Percentiles rank a stretch among this genome's conserved stretches.
Conservation (phyloP, 2,113 vertebrate genomes). For the Oreocharis arfaki region DNA sequence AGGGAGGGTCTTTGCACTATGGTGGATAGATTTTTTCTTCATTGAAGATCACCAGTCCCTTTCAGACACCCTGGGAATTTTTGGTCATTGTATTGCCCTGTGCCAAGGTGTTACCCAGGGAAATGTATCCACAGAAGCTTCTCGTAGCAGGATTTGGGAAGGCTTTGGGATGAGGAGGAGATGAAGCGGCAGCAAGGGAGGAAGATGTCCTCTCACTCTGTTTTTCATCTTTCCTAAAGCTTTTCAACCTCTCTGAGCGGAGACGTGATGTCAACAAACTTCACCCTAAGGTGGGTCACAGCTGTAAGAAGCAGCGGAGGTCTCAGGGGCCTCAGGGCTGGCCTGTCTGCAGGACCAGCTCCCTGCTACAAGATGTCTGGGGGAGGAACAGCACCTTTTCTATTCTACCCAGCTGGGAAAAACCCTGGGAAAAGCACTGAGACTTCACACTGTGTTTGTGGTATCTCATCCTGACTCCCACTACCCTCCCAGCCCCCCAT, state of each 20-base stretch:
- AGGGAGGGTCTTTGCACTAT: background rate
- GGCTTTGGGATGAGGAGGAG: background rate
- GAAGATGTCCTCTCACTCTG: background rate
- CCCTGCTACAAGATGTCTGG: background rate
- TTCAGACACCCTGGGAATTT: background rate
- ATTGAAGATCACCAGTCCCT: background rate
- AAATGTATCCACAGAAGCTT: background rate
- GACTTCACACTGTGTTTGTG: background rate
- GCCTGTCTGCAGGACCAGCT: background rate
- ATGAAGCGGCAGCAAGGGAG: background rate
- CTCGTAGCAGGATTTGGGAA: background rate
- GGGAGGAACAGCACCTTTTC: background rate
- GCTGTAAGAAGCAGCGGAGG: background rate
- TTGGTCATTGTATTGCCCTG: background rate
- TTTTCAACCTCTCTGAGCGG: constrained; percentile 95
- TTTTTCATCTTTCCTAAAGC: constrained; percentile 67
- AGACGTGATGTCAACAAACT: constrained; percentile 88
- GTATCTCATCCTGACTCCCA: background rate
- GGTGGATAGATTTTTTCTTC: background rate
- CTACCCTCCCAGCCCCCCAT: background rate
- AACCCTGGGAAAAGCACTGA: background rate
- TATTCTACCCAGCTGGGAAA: background rate
- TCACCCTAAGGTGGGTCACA: constrained; percentile 84
- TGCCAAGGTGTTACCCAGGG: background rate
- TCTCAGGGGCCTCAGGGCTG: background rate